Evolutionary conservation across 2,797 vertebrate genomes (phyloP).

Genomic region (Lagorchestes hirsutus): DNA sequence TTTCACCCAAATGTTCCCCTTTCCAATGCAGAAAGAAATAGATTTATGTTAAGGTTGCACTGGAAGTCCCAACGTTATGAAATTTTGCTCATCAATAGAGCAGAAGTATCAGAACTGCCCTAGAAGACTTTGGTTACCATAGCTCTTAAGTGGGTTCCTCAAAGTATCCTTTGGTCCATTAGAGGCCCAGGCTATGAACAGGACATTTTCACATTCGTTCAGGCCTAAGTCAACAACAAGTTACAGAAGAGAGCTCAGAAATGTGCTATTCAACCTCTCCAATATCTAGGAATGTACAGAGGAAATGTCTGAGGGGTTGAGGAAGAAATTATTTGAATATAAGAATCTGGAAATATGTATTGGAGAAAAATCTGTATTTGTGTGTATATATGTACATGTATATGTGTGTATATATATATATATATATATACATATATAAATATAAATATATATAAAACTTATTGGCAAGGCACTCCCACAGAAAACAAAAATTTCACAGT

Average conservation of each 20-base stretch:
- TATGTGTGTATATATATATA: too few species aligned
- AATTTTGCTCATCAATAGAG: neutral
- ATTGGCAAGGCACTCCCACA: neutral
- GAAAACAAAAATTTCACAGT: neutral
- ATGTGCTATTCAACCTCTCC: rapidly evolving
- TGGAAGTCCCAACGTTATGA: neutral
- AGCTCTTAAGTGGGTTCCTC: neutral
- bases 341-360: neutral
- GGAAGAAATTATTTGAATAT: neutral
- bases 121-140: neutral
- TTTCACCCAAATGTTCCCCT: neutral
- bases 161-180: neutral
- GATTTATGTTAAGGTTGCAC: neutral
- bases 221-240: rapidly evolving
- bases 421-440: rapidly evolving
- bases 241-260: neutral
- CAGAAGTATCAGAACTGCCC: neutral
- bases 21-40: neutral
- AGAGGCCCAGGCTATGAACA: rapidly evolving
- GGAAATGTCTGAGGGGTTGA: neutral
- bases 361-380: neutral
- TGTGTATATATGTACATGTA: too few species aligned
- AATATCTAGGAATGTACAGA: rapidly evolving
- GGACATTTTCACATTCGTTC: neutral
- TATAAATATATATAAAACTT: too few species aligned